Base-by-base conservation (phyloP, 2,888 invertebrate genomes). In the Epiperipatus broadwayi region DNA sequence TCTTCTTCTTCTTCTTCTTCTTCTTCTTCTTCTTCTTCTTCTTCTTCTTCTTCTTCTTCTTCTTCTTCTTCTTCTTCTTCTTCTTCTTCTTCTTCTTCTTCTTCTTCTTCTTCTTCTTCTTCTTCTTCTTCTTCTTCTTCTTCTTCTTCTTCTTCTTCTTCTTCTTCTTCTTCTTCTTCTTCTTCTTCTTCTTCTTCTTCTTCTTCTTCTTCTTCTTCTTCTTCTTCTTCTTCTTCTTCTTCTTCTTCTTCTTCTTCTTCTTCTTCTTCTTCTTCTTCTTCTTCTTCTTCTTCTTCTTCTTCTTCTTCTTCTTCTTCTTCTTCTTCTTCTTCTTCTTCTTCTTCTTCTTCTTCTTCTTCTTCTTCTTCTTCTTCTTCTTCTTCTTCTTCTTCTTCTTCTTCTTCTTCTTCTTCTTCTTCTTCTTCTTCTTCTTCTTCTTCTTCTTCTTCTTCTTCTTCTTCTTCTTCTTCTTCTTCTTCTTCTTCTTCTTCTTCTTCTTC, bases 1-100 rank as follows among this genome's bases (percentile, higher is more conserved):
- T 25, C 27, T 25, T 25, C 27, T 25, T 25, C 27, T 25, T 25
- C 27, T 25, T 25, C 27, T 25, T 25, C 27, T 25, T 25, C 27
- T 25, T 25, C 27, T 25, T 25, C 27, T 25, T 25, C 27, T 25
- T 25, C n/a, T n/a, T 25, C 27, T 25, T 25, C n/a, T 25, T 25
- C 27, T 25, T 25, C 27, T 25, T 25, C 27, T 25, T 25, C 27
- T 25, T 25, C n/a, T 25, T 25, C 27, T 25, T 25, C 27, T 25
- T 25, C 27, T 25, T 25, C 27, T 25, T 25, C 27, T 25, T 25
- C 27, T 25, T 25, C 27, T 25, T 25, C 27, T 25, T 25, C 27
- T 25, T 25, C 27, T 25, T 25, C 27, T 25, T 25, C 27, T 25
- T 25, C n/a, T n/a, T 25, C 27, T 25, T 25, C n/a, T 25, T 25